These are phyloP conservation scores for Volucella bombylans DNA, from an alignment of 2,888 invertebrate genomes.

Conservation along the genomic window DNA sequence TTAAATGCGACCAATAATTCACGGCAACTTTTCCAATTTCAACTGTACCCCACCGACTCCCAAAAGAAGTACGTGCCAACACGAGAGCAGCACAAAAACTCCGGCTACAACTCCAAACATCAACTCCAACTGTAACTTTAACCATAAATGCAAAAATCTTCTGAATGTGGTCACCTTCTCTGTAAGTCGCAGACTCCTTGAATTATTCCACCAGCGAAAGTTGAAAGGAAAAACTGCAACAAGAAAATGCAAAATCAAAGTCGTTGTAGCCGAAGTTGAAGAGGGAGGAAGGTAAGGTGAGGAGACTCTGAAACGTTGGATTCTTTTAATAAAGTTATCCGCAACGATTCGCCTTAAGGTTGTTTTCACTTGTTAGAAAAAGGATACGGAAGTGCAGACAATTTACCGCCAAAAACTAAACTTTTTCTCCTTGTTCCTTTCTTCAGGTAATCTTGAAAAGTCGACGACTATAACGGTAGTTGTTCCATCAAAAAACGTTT, in stretches of 20 bases:
- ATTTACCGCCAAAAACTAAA: conserved; percentile 42
- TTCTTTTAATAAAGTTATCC: conserved; percentile 60
- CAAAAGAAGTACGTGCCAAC: conserved; percentile 9
- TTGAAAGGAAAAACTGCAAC: conserved; percentile 20
- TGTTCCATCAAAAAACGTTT: conserved; percentile 32
- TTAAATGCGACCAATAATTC: conserved; percentile 56
- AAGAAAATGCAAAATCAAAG: conserved; percentile 57
- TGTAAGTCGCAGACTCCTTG: neutral
- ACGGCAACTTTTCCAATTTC: conserved; percentile 64
- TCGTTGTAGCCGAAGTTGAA: too few relatives aligned
- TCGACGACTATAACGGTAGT: conserved; percentile 1
- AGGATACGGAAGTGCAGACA: conserved; percentile 38
- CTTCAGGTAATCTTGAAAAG: conserved; percentile 17
- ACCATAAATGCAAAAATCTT: conserved; percentile 53
- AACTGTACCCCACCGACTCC: conserved; percentile 34
- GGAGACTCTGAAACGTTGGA: conserved; percentile 25
- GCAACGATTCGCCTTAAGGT: conserved; percentile 4
- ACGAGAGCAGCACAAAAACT: conserved; percentile 1
- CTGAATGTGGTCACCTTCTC: conserved; percentile 40
- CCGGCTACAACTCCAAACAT: neutral
- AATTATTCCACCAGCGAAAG: conserved; percentile 9
- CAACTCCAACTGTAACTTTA: neutral
- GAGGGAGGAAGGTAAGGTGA: neutral
- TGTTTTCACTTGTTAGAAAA: conserved; percentile 10
- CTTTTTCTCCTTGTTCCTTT: conserved; percentile 14